Conservation (phyloP, 2,797 vertebrate species). For the Danio aesculapii region DNA sequence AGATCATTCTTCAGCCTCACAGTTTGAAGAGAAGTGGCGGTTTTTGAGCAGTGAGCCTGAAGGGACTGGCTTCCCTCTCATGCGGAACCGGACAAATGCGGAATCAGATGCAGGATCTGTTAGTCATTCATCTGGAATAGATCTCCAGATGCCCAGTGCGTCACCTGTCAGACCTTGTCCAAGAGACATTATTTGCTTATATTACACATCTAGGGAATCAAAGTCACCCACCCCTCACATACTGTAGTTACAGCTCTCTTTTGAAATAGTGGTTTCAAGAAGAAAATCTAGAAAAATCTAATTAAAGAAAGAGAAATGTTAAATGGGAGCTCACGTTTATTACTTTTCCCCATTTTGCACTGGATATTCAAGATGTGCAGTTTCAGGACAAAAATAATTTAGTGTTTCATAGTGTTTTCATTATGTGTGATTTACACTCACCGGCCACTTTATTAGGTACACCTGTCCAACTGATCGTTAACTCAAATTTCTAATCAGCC, state of each 20-base stretch:
- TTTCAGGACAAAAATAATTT: no score
- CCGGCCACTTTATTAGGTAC: no score
- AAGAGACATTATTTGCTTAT: constrained; percentile 30
- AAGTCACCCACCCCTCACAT: not conserved
- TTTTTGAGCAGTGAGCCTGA: constrained; percentile 24
- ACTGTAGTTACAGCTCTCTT: constrained; percentile 39
- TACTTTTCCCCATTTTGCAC: no score
- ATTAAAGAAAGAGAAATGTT: not conserved
- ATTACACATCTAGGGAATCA: constrained; percentile 33
- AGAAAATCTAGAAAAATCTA: constrained; percentile 17
- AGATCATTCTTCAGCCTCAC: constrained; percentile 27
- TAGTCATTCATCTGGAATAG: constrained; percentile 31
- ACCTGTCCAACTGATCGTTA: no score
- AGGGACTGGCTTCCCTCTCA: constrained; percentile 33
- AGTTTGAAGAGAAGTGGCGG: constrained; percentile 38
- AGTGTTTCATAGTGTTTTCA: no score
- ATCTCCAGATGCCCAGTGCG: constrained; percentile 33
- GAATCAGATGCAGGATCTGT: constrained; percentile 48
- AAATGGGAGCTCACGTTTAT: not conserved
- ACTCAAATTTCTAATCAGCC: no score
- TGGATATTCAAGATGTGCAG: no score
- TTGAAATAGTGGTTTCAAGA: constrained; percentile 33
- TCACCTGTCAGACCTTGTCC: constrained; percentile 50
- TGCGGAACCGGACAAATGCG: constrained; percentile 49
- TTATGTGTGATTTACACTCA: no score